Conservation (phyloP, 2,888 invertebrate species). For the Nymphalis polychloros region DNA sequence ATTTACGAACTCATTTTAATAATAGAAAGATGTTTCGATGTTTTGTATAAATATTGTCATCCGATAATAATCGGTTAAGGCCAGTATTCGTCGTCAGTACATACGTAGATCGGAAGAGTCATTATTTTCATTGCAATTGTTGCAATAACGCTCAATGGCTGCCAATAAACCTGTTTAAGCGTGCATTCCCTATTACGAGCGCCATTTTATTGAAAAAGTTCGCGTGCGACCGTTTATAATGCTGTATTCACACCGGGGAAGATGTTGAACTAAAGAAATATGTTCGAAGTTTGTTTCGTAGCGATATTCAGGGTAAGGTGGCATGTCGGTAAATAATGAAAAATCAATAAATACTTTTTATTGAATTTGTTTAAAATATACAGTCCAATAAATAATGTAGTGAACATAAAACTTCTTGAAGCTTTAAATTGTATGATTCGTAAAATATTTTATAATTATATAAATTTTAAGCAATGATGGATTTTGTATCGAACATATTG, state of each 20-base stretch:
- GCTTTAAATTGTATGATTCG: too few relatives aligned
- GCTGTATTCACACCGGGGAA: slow-evolving; percentile 18
- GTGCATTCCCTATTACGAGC: slow-evolving; percentile 40
- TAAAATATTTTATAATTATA: too few relatives aligned
- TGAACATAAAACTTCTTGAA: too few relatives aligned
- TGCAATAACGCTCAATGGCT: slow-evolving; percentile 42
- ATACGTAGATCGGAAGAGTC: slow-evolving; percentile 39
- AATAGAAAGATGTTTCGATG: not conserved
- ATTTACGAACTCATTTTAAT: too few relatives aligned
- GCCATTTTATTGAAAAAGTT: slow-evolving; percentile 45
- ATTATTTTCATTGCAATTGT: slow-evolving; percentile 45
- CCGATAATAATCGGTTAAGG: slow-evolving; percentile 6
- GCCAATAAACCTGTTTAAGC: slow-evolving; percentile 45
- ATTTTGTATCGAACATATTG: not conserved
- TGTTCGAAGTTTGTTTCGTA: too few relatives aligned
- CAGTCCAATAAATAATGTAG: too few relatives aligned
- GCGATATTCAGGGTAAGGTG: too few relatives aligned
- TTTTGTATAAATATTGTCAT: not conserved
- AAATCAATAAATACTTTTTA: too few relatives aligned
- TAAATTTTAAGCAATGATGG: too few relatives aligned
- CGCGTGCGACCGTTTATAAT: slow-evolving; percentile 35
- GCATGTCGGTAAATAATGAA: too few relatives aligned
- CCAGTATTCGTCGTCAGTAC: slow-evolving; percentile 11
- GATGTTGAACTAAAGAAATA: slow-evolving; percentile 3
- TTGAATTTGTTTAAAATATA: too few relatives aligned